These are phyloP conservation scores for Cephus rjabovi DNA, from an alignment of 2,888 invertebrate species.

Conservation along the genomic window DNA sequence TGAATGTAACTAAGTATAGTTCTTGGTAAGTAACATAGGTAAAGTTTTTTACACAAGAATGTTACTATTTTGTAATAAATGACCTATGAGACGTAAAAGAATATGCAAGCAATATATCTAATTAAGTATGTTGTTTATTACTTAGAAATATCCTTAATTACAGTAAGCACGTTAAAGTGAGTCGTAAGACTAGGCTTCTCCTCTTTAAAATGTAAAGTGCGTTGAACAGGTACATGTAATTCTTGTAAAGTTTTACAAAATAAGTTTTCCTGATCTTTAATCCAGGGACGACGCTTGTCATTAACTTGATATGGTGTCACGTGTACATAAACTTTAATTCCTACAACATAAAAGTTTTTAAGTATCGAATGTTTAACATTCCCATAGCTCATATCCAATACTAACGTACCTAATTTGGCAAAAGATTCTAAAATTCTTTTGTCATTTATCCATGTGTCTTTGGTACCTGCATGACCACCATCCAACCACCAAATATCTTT, in stretches of 20 bases:
- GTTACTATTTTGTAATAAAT: slow-evolving; percentile 3
- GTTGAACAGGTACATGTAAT: slow-evolving; percentile 75
- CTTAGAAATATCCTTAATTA: slow-evolving; percentile 65
- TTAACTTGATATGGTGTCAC: slow-evolving; percentile 92
- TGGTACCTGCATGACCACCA: slow-evolving; percentile 90
- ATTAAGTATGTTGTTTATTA: slow-evolving; percentile 9
- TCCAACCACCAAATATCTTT: slow-evolving; percentile 90
- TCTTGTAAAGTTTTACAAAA: slow-evolving; percentile 78
- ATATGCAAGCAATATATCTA: slow-evolving; percentile 1
- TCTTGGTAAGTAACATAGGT: background rate
- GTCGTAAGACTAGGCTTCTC: slow-evolving; percentile 73
- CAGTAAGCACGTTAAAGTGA: slow-evolving; percentile 82
- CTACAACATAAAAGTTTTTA: slow-evolving; percentile 60
- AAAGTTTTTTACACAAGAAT: background rate
- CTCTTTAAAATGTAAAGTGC: slow-evolving; percentile 74
- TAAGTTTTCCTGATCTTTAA: slow-evolving; percentile 82
- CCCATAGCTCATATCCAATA: background rate
- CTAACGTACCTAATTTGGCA: slow-evolving; percentile 74
- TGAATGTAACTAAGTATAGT: background rate
- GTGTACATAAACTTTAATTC: slow-evolving; percentile 80
- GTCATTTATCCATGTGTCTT: slow-evolving; percentile 90
- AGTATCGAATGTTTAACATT: background rate
- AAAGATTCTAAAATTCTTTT: slow-evolving; percentile 79
- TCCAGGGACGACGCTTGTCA: slow-evolving; percentile 85
- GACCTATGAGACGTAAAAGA: slow-evolving; percentile 1